A percentile compares a stretch with the other conserved stretches of the same genome.
phyloP scores from a whole-genome alignment of 2,113 vertebrate genomes.

The Zosterops japonicus region DNA sequence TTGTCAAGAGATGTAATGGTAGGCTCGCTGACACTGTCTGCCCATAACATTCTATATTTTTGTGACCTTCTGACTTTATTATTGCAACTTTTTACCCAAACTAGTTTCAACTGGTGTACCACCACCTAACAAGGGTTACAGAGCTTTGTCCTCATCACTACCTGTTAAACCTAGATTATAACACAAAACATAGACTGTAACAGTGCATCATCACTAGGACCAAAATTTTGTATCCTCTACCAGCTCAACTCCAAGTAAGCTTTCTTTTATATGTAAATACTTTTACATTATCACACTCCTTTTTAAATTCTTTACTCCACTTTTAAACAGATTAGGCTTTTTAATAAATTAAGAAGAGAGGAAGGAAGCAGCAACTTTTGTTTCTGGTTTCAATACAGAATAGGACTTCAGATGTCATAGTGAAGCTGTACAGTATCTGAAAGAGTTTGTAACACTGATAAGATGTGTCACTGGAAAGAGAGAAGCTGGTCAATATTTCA shows the following conservation, averaged over 20 bases:
- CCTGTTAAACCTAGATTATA: neutral
- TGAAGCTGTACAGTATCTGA: neutral
- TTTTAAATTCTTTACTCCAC: neutral
- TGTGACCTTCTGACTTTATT: neutral
- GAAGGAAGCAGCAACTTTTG: neutral
- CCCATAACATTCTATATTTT: neutral
- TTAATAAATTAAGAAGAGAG: neutral
- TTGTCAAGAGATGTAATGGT: neutral
- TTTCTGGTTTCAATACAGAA: neutral
- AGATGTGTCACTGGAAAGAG: neutral
- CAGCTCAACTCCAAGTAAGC: neutral
- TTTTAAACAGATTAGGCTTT: neutral
- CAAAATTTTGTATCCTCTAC: neutral
- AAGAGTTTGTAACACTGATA: neutral
- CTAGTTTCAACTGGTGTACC: neutral
- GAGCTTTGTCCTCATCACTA: neutral
- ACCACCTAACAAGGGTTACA: neutral
- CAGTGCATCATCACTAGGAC: neutral
- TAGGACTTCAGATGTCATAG: neutral
- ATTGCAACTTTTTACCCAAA: neutral
- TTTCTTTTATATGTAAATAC: neutral
- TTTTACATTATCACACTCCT: neutral
- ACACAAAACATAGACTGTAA: neutral
- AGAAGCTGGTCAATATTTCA: neutral
- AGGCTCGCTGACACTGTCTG: neutral